Evolutionary conservation across 1,140 invertebrate species (phyloP).

Genomic region (Cyrtorhinus lividipennis): DNA sequence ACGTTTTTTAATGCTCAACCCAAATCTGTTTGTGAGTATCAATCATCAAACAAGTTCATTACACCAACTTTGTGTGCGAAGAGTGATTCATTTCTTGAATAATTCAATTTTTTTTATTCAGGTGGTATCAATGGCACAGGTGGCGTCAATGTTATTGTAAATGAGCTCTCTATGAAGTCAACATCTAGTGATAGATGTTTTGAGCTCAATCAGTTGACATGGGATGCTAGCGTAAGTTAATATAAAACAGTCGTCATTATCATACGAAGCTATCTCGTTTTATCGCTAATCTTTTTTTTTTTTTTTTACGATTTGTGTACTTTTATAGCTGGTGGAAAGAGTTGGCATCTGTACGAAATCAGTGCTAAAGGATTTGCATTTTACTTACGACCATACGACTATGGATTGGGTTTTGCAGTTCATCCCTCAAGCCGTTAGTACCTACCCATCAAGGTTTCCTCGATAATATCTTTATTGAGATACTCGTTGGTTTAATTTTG

Average conservation of each 20-base stretch:
- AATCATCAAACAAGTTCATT: background rate
- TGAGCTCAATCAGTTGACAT: conserved; percentile 14
- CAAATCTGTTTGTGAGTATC: conserved; percentile 10
- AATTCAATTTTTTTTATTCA: conserved; percentile 9
- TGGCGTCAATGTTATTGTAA: conserved; percentile 1
- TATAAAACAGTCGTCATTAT: background rate
- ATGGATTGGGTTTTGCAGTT: conserved; percentile 16
- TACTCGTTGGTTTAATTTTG: background rate
- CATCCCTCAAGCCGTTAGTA: conserved; percentile 3
- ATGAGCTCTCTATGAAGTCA: conserved; percentile 17
- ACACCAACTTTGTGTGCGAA: background rate
- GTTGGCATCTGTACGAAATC: background rate
- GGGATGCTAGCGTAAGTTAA: conserved; percentile 16
- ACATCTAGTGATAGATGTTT: conserved; percentile 13
- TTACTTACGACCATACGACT: conserved; percentile 13
- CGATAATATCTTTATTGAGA: background rate
- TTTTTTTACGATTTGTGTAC: background rate
- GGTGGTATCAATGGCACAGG: conserved; percentile 15
- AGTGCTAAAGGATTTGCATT: conserved; percentile 5
- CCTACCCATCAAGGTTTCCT: background rate
- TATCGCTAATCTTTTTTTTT: background rate
- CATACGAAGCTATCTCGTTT: background rate
- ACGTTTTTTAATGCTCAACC: conserved; percentile 14
- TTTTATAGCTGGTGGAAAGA: conserved; percentile 3
- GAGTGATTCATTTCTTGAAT: background rate